phyloP scores from a whole-genome alignment of 2,797 vertebrate genomes.

The Lacerta viridis region DNA sequence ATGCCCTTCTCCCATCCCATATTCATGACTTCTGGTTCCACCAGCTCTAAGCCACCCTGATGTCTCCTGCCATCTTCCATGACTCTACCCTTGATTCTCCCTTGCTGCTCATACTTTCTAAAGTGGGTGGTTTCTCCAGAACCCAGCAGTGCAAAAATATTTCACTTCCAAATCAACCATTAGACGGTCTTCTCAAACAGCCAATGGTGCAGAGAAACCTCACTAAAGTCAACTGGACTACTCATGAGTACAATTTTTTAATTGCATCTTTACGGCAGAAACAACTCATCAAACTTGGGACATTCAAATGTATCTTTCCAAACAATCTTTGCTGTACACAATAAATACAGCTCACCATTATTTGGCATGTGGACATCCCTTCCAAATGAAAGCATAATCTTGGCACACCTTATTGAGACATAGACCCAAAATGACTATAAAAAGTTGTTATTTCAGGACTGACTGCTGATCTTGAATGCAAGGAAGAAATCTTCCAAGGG shows the following conservation, averaged over 20 bases:
- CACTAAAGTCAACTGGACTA: not conserved
- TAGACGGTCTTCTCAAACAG: not conserved
- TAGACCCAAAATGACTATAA: not conserved
- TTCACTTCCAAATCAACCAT: not conserved
- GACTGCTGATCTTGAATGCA: not conserved
- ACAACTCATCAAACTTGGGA: not conserved
- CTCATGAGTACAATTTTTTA: not conserved
- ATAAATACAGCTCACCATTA: not conserved
- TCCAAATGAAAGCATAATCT: not conserved
- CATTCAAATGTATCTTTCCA: not conserved
- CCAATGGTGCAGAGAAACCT: not conserved
- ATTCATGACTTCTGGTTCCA: not conserved
- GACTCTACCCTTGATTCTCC: not conserved
- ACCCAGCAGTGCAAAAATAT: not conserved
- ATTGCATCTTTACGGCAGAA: not conserved
- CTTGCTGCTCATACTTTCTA: no score
- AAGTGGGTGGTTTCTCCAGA: not conserved
- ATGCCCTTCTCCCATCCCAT: not conserved
- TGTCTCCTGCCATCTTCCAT: not conserved
- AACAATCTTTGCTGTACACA: not conserved
- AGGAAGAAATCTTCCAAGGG: not conserved
- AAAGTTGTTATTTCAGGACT: not conserved
- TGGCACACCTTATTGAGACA: no score
- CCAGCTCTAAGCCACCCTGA: not conserved
- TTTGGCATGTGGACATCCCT: not conserved